Evolutionary conservation across 2,113 vertebrate species (phyloP).

Genomic region (Dromaius novaehollandiae): DNA sequence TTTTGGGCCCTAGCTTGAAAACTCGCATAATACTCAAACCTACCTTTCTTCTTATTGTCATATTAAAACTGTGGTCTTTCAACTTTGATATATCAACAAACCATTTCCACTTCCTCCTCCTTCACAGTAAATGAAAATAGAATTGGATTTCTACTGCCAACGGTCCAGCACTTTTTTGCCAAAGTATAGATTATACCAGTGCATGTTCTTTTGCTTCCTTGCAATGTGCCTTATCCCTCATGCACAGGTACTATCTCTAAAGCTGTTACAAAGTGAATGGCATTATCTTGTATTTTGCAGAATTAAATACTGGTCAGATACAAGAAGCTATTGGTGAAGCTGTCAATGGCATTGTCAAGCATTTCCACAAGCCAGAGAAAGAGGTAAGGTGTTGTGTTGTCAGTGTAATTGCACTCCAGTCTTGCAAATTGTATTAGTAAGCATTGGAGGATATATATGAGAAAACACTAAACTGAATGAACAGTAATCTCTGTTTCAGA

Average conservation of each 20-base stretch:
- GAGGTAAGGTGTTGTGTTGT: conserved; percentile 83
- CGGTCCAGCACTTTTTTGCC: background rate
- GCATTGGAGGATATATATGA: background rate
- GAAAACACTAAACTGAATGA: background rate
- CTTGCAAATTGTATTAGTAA: background rate
- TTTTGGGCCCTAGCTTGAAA: background rate
- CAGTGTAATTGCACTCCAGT: background rate
- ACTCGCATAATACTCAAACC: background rate
- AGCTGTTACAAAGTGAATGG: background rate
- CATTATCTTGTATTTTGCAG: conserved; percentile 72
- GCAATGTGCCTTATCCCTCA: background rate
- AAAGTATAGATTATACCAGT: background rate
- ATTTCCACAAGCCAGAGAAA: conserved; percentile 99
- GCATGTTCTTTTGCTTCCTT: background rate
- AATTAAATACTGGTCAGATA: conserved; percentile 98
- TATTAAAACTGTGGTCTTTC: background rate
- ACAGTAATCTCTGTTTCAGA: background rate
- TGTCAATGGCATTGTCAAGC: conserved; percentile 98
- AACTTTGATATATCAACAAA: background rate
- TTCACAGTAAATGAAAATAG: background rate
- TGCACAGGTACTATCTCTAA: background rate
- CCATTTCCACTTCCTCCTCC: background rate
- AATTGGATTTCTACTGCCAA: background rate
- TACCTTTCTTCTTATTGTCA: background rate
- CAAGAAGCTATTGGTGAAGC: conserved; percentile 99